Conservation (phyloP, 2,888 invertebrate species). For the Caradrina clavipalpis region DNA sequence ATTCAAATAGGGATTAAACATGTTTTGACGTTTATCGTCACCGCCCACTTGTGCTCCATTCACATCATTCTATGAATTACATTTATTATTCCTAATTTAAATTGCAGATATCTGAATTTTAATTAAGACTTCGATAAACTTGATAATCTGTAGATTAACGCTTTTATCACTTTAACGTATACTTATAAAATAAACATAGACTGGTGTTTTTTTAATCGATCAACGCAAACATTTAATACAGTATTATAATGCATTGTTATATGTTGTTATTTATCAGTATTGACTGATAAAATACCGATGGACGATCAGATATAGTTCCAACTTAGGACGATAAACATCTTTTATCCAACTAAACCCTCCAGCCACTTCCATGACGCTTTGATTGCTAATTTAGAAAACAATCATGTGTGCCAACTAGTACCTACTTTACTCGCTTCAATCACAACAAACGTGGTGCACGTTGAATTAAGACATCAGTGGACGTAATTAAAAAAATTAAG, state of each 20-base stretch:
- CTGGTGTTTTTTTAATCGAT: conserved; percentile 2
- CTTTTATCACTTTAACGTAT: conserved; percentile 11
- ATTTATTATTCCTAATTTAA: background rate
- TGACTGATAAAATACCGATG: conserved; percentile 22
- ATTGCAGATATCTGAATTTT: background rate
- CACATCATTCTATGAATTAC: too few relatives aligned
- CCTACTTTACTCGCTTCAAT: conserved; percentile 21
- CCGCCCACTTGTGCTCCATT: too few relatives aligned
- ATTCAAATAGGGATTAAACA: too few relatives aligned
- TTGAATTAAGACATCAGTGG: conserved; percentile 3
- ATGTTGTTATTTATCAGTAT: background rate
- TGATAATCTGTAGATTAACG: conserved; percentile 11
- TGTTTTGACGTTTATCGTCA: too few relatives aligned
- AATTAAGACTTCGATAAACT: background rate
- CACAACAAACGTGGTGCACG: conserved; percentile 9
- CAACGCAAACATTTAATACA: conserved; percentile 8
- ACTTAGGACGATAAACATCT: conserved; percentile 19
- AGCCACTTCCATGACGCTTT: conserved; percentile 1
- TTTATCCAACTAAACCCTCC: background rate
- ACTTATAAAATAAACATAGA: background rate
- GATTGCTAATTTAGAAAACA: conserved; percentile 22
- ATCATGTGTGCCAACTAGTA: conserved; percentile 13
- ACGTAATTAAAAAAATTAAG: conserved; percentile 9
- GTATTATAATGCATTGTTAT: background rate
- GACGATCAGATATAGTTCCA: conserved; percentile 20